phyloP scores from a whole-genome alignment of 1,140 invertebrate species.

The Cotesia chilonis region DNA sequence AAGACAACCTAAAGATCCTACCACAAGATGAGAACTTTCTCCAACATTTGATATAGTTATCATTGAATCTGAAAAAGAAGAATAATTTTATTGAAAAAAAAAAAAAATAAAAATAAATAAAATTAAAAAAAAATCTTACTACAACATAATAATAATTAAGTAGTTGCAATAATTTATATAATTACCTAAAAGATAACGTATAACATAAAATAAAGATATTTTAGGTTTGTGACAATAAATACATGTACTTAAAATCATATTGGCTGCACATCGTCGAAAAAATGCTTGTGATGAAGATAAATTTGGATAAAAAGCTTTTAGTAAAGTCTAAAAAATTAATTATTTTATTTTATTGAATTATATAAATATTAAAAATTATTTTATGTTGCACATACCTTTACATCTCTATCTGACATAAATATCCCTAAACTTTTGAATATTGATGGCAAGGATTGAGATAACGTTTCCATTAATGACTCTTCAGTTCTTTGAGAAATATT shows the following conservation, averaged over 20 bases:
- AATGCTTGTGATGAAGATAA: slow-evolving; percentile 69
- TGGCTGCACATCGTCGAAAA: slow-evolving; percentile 72
- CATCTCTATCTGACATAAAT: slow-evolving; percentile 79
- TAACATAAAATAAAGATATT: slow-evolving; percentile 70
- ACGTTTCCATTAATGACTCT: slow-evolving; percentile 77
- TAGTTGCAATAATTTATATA: slow-evolving; percentile 11
- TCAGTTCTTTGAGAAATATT: slow-evolving; percentile 75
- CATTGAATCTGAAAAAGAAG: slow-evolving; percentile 66
- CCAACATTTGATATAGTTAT: slow-evolving; percentile 66
- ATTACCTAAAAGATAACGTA: slow-evolving; percentile 66
- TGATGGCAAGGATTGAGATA: slow-evolving; percentile 73
- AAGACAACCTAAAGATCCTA: slow-evolving; percentile 74
- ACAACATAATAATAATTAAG: slow-evolving; percentile 33
- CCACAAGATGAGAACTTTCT: slow-evolving; percentile 61
- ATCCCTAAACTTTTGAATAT: slow-evolving; percentile 76
- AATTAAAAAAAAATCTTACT: too few relatives aligned
- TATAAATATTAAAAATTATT: slow-evolving; percentile 13
- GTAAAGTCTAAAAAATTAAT: slow-evolving; percentile 64
- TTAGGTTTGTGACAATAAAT: slow-evolving; percentile 71
- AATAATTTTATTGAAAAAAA: slow-evolving; percentile 31
- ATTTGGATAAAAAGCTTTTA: slow-evolving; percentile 75
- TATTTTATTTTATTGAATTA: slow-evolving; percentile 28
- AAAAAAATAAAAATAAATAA: too few relatives aligned
- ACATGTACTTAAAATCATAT: slow-evolving; percentile 72
- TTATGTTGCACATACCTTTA: slow-evolving; percentile 67